Percentiles rank a stretch among this genome's conserved stretches.
Evolutionary conservation across 2,888 invertebrate genomes (phyloP).

Genomic region (Idaea straminata): DNA sequence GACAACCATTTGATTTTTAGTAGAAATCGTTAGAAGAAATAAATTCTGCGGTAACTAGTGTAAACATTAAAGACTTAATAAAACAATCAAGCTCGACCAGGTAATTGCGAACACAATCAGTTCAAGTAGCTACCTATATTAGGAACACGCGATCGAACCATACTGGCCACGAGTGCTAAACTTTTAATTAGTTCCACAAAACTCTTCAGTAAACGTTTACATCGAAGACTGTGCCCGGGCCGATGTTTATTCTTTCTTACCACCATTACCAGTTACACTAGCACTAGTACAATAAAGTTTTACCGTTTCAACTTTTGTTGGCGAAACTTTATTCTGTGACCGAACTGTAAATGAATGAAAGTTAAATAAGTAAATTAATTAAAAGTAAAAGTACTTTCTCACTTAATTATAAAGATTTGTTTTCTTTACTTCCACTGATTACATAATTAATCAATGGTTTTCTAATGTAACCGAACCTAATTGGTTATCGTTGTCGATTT

Average conservation of each 20-base stretch:
- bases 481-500: no score
- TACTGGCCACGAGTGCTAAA: constrained; percentile 66
- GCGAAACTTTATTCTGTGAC: constrained; percentile 1
- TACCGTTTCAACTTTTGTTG: constrained; percentile 4
- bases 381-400: constrained; percentile 7
- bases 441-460: background rate
- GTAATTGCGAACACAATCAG: constrained; percentile 42
- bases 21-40: background rate
- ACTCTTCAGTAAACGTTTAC: constrained; percentile 59
- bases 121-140: background rate
- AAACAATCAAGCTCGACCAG: background rate
- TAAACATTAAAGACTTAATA: background rate
- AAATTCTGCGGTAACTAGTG: background rate
- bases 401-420: constrained; percentile 11
- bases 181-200: constrained; percentile 72
- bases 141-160: constrained; percentile 44
- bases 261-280: constrained; percentile 6
- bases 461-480: no score
- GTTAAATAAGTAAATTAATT: background rate
- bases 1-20: no score
- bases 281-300: constrained; percentile 29
- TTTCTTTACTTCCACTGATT: background rate
- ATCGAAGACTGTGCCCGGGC: constrained; percentile 39
- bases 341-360: constrained; percentile 7
- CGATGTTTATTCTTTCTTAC: constrained; percentile 47